A percentile compares a stretch with the other conserved stretches of the same genome.
Conservation (phyloP, 2,113 vertebrate genomes). For the Ammospiza nelsoni region DNA sequence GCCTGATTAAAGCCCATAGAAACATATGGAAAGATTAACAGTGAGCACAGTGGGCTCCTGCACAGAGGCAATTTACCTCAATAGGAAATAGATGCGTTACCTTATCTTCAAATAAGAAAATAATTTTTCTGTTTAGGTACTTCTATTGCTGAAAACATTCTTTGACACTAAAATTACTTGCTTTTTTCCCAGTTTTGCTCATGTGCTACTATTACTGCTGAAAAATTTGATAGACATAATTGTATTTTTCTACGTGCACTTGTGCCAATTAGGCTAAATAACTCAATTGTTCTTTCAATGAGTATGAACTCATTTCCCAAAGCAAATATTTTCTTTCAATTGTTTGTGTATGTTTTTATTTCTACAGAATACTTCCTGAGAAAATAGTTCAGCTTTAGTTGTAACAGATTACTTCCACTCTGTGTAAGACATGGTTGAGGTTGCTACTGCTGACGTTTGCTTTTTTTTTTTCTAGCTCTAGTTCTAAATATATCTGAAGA, state of each 20-base stretch:
- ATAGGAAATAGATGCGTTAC: background rate
- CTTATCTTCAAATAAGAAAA: background rate
- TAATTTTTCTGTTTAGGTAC: background rate
- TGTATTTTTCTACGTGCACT: background rate
- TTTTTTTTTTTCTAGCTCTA: background rate
- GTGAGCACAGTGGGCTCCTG: background rate
- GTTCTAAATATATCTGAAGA: background rate
- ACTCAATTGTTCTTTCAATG: background rate
- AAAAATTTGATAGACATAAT: background rate
- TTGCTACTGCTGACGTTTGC: background rate
- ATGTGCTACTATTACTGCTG: background rate
- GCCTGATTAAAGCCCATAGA: background rate
- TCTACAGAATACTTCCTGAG: background rate
- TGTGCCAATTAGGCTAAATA: slow-evolving; percentile 24
- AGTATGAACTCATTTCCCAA: background rate
- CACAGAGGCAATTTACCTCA: background rate
- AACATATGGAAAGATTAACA: background rate
- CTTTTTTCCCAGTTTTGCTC: background rate
- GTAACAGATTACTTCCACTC: background rate
- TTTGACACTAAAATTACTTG: background rate
- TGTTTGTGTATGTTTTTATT: background rate
- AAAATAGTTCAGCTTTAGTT: background rate
- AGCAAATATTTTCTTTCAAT: slow-evolving; percentile 21
- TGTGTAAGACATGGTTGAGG: background rate
- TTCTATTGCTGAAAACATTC: background rate